Base-by-base conservation (phyloP, 2,888 invertebrate species). In the Watsonalla cultraria region DNA sequence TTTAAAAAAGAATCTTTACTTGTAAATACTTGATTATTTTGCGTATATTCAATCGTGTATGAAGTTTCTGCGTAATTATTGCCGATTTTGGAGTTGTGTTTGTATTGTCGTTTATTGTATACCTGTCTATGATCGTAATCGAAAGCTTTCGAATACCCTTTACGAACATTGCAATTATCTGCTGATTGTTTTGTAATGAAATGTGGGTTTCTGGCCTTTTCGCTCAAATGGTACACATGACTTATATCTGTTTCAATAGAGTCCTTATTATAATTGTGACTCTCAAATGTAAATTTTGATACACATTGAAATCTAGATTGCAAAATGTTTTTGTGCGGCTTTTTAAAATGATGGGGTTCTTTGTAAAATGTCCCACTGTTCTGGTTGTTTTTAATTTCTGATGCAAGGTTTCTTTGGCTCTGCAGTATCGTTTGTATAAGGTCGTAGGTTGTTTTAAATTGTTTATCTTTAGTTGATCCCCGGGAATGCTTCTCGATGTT, bases 391-490 rank as follows among this genome's bases (percentile, higher is more conserved):
- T 5, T 11, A 11, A 42, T 8, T 1, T 42, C 11, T 11, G 49
- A 5, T 49, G 39, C 14, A 39, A 15, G 9, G 1, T 11, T 9
- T 37, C 11, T 49, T 58, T 78, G 74, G 57, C 57, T 75, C 42
- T 59, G 65, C 14, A 78, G 53, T 60, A 84, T 66, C 7, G 86
- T 79, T 61, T 80, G 68, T 13, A 88, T 58, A 42, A 88, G 73
- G 59, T 87, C 86, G 59, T 79, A 76, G 0, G 84, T 81, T 33
- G 78, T 80, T 58, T 75, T 72, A 52, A 61, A 66, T 0, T 45
- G 11, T 13, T 59, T 51, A 47, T 53, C 50, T 51, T 45, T 59
- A 4, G 51, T 57, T 47, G 8, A 54, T 55, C 35, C 45, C 50
- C 37, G 33, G 8, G n/a, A 46, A 54, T 53, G 24, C n/a, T 53